Evolutionary conservation across 1,140 invertebrate genomes (phyloP).

Genomic region (Sminthurinus signatus): DNA sequence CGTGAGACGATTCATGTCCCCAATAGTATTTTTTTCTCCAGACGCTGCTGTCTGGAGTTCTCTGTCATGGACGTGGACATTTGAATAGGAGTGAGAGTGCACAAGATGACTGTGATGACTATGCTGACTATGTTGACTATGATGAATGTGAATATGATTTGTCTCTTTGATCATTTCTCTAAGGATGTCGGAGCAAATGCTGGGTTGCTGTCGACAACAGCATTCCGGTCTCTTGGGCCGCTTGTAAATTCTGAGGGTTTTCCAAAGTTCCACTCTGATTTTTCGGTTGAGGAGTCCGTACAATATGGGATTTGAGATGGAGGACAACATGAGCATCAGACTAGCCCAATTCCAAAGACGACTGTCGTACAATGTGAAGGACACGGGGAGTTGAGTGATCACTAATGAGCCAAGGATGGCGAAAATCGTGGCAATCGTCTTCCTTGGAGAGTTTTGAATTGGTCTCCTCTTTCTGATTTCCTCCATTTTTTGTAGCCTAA

Average conservation of each 20-base stretch:
- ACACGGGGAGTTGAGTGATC: conserved; percentile 32
- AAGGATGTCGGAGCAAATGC: not conserved
- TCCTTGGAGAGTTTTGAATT: not conserved
- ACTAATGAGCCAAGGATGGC: conserved; percentile 26
- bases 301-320: conserved; percentile 31
- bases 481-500: too few relatives aligned
- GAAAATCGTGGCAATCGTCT: conserved; percentile 32
- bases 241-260: conserved; percentile 18
- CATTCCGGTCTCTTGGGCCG: not conserved
- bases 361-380: conserved; percentile 9
- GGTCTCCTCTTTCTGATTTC: too few relatives aligned
- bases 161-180: not conserved
- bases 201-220: not conserved
- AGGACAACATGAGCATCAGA: conserved; percentile 15
- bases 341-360: conserved; percentile 19
- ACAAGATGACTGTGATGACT: too few relatives aligned
- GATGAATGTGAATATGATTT: too few relatives aligned
- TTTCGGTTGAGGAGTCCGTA: conserved; percentile 38
- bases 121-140: too few relatives aligned
- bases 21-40: too few relatives aligned
- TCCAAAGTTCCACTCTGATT: conserved; percentile 31
- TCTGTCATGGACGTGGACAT: too few relatives aligned
- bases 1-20: too few relatives aligned
- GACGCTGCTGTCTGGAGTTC: too few relatives aligned
- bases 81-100: too few relatives aligned